Evolutionary conservation across 2,888 invertebrate species (phyloP), one percentile per base, ranked within the genome.

Genomic region (Tricholauxania praeusta): DNA sequence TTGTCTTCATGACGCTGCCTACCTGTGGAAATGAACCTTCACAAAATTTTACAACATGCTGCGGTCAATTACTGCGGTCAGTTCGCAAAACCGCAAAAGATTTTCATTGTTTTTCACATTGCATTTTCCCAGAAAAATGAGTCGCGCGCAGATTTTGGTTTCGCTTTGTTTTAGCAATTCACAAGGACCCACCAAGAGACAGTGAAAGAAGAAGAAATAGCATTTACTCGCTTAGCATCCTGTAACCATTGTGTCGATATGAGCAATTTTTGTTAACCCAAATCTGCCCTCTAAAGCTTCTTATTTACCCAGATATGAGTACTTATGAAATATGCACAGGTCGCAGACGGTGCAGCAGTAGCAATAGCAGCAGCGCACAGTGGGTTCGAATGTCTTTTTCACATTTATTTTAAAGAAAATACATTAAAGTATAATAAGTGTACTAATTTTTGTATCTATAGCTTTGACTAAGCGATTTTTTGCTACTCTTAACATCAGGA

Each of bases 1-100:
- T 39, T 39, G 10, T 39, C 39, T 7, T 39, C 10, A 1, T 39
- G 39, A 6, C 8, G 39, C 39, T 39, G 10, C 1, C 5, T 39
- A 39, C 39, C 39, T 76, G 73, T 70, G 74, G 74, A 71, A 74
- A 39, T 39, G 10, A 10, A 10, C 15, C 53, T 53, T 39, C 53
- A 32, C 17, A 66, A 53, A 66, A 14, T 53, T 66, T 66, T 53
- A 53, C 66, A 53, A 53, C 39, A 39, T 39, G 17, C 47, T 57
- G 67, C 57, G 67, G 39, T 39, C 2, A 39, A 39, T 10, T 39
- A 39, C 10, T 39, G 39, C 39, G 39, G 67, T 57, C 22, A 57
- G 12, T 51, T 63, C 48, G 39, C 7, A 22, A 59, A 68, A 68
- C 68, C 68, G 49, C 68, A 68, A 68, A 49, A 19, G 3, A 39